Evolutionary conservation across 2,797 vertebrate genomes (phyloP), one percentile per base, ranked within the genome.

Genomic region (Melanogrammus aeglefinus): DNA sequence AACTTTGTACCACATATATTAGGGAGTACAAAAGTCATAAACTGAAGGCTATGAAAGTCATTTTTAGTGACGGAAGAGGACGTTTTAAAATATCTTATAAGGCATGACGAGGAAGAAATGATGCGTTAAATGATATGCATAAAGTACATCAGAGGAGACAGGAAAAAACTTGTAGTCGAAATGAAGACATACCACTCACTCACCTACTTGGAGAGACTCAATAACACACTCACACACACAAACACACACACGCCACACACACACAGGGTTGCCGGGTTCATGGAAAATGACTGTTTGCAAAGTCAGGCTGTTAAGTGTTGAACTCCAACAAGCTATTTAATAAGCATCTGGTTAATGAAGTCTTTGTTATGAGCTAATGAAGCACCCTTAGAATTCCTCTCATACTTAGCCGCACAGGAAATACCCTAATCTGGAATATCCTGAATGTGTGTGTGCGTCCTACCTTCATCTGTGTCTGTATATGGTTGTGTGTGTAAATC

Each of bases 171-270:
- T 24, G 57, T 63, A 31, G 14, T 27, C 12, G 21, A 9, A 24
- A 21, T 51, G 18, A 21, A 51, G 16, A 51, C 66, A 10, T 6
- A 24, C 8, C 71, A 73, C 36, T 16, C 72, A 73, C 21, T 39
- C 73, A 74, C 38, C 4, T 18, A n/a, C 73, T 8, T 5, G 13
- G 33, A 39, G 14, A 39, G 6, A 73, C 36, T 14, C 33, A 38
- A 12, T 35, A 39, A 29, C 72, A 75, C 72, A 14, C 13, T 0
- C 41, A 14, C 41, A 2, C 41, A 2, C 13, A 44, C 10, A 3
- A 2, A 2, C 41, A 72, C 33, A 78, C 72, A 74, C 75, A 29
- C 63, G 72, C 51, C 41, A 73, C 33, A 78, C 72, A 74, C 75
- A 29, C 63, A 74, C 75, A 66, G 13, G 24, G 63, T 69, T 27